Evolutionary conservation across 2,888 invertebrate species (phyloP).

Genomic region (Drosophila putrida): DNA sequence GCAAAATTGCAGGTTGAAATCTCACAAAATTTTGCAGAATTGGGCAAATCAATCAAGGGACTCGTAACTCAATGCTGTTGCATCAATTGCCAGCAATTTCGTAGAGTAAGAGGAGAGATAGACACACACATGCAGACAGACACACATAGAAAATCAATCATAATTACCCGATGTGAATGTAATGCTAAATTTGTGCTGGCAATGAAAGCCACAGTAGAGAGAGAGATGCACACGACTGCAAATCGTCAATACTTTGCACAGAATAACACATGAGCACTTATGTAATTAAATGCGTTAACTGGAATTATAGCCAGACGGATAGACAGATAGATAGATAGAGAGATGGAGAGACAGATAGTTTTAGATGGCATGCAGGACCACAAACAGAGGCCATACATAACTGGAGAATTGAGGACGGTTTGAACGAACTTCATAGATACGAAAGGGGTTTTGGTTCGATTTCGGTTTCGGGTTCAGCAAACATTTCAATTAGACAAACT

Average conservation of each 20-base stretch:
- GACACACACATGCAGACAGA: constrained; percentile 1
- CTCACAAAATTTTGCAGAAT: constrained; percentile 30
- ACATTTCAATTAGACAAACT: constrained; percentile 81
- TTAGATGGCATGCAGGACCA: constrained; percentile 24
- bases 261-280: constrained; percentile 77
- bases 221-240: constrained; percentile 6
- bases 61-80: constrained; percentile 33
- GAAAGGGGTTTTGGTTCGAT: neutral
- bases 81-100: constrained; percentile 35
- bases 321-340: constrained; percentile 3
- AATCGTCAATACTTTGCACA: constrained; percentile 54
- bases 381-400: constrained; percentile 9
- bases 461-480: constrained; percentile 40
- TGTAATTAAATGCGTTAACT: constrained; percentile 78
- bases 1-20: constrained; percentile 29
- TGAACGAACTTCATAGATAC: neutral
- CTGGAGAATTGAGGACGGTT: neutral
- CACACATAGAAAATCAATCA: constrained; percentile 64
- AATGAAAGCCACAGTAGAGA: constrained; percentile 6
- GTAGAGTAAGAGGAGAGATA: neutral
- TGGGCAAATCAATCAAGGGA: constrained; percentile 48
- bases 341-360: constrained; percentile 12
- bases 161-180: constrained; percentile 58
- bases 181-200: constrained; percentile 21
- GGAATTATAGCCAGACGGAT: constrained; percentile 43